phyloP scores from a whole-genome alignment of 1,140 invertebrate species.

The Drosophila triauraria region DNA sequence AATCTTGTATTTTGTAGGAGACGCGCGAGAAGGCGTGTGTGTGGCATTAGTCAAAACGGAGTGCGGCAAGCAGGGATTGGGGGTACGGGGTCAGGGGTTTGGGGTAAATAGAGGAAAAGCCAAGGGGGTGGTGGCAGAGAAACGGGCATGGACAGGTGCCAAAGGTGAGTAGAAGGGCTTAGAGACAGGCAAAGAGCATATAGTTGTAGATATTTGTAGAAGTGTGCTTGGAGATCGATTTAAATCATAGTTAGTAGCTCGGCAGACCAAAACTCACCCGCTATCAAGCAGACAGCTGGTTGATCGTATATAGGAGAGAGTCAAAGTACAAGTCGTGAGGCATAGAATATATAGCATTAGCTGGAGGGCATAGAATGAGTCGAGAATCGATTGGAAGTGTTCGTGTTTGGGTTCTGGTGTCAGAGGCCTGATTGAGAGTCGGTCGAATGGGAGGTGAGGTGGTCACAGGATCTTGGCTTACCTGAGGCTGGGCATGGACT shows the following conservation, averaged over 20 bases:
- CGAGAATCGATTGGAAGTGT: slow-evolving; percentile 46
- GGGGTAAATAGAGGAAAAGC: not conserved
- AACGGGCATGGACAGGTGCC: slow-evolving; percentile 41
- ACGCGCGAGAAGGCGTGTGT: slow-evolving; percentile 58
- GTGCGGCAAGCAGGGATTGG: slow-evolving; percentile 46
- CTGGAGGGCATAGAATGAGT: slow-evolving; percentile 33
- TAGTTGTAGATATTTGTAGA: not conserved
- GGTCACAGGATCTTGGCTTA: slow-evolving; percentile 80
- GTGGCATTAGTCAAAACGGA: slow-evolving; percentile 73
- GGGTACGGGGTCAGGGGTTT: not conserved
- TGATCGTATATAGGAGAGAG: slow-evolving; percentile 54
- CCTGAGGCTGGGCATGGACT: slow-evolving; percentile 98
- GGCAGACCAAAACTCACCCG: slow-evolving; percentile 80
- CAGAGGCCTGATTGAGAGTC: slow-evolving; percentile 46
- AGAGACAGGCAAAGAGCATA: slow-evolving; percentile 8
- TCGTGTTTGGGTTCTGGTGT: slow-evolving; percentile 34
- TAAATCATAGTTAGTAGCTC: slow-evolving; percentile 24
- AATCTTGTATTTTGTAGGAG: slow-evolving; percentile 79
- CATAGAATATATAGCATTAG: slow-evolving; percentile 51
- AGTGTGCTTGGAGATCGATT: slow-evolving; percentile 27
- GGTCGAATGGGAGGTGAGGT: not conserved
- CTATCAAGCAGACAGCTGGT: slow-evolving; percentile 85
- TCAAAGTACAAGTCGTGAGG: slow-evolving; percentile 30
- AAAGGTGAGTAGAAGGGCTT: slow-evolving; percentile 20
- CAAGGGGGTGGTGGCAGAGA: slow-evolving; percentile 3